phyloP scores from a whole-genome alignment of 2,888 invertebrate genomes.

The Drosophila antonietae region DNA sequence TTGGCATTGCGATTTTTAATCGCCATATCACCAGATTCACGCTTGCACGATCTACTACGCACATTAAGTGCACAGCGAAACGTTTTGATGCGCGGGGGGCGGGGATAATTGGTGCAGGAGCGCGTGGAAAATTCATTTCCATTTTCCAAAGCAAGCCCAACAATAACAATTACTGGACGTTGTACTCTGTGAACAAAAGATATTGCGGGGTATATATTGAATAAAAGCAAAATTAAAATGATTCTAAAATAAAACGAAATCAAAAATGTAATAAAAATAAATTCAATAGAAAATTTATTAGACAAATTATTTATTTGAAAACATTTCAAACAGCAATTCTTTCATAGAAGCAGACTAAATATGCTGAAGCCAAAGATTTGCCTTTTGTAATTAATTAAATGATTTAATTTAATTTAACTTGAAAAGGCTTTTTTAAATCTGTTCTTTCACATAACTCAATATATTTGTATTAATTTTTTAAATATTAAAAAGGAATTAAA shows the following conservation, averaged over 20 bases:
- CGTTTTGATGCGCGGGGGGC: background rate
- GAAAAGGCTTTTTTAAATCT: too few relatives aligned
- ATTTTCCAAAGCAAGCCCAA: constrained; percentile 64
- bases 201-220: constrained; percentile 1
- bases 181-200: constrained; percentile 16
- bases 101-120: constrained; percentile 23
- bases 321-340: background rate
- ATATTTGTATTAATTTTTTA: too few relatives aligned
- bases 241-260: background rate
- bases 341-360: too few relatives aligned
- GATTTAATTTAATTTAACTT: too few relatives aligned
- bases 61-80: constrained; percentile 65
- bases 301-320: background rate
- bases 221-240: too few relatives aligned
- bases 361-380: too few relatives aligned
- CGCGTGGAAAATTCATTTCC: constrained; percentile 55
- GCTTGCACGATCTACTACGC: constrained; percentile 78
- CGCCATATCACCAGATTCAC: constrained; percentile 77
- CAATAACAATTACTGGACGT: constrained; percentile 71
- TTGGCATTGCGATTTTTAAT: constrained; percentile 73
- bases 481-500: too few relatives aligned
- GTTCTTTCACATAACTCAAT: too few relatives aligned
- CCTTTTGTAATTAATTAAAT: too few relatives aligned
- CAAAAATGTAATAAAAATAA: background rate
- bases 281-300: background rate